phyloP scores from a whole-genome alignment of 2,113 vertebrate genomes.

The Burhinus oedicnemus region DNA sequence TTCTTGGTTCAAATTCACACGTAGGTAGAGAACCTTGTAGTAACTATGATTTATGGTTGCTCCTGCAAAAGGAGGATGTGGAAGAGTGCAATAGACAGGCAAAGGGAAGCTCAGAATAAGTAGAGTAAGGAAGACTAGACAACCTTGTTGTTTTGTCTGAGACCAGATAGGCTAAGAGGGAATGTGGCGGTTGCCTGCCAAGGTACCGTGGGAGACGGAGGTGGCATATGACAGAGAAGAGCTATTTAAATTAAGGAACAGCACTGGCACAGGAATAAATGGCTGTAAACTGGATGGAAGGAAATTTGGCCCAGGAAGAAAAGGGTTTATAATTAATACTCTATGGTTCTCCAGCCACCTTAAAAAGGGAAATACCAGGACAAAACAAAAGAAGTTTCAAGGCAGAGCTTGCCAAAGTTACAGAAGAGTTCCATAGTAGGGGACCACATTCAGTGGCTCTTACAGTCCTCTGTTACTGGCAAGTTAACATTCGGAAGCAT shows the following conservation, averaged over 20 bases:
- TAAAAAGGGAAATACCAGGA: background rate
- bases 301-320: background rate
- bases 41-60: background rate
- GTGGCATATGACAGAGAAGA: background rate
- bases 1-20: background rate
- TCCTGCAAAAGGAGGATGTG: background rate
- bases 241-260: background rate
- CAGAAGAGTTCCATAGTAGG: background rate
- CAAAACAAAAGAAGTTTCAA: background rate
- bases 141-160: background rate
- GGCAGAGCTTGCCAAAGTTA: background rate
- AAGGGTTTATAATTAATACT: background rate
- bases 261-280: background rate
- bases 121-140: background rate
- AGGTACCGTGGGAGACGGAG: background rate
- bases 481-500: background rate
- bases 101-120: background rate
- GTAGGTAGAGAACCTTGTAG: background rate
- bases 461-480: background rate
- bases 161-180: background rate
- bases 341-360: background rate
- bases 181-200: background rate
- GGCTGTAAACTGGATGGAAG: background rate
- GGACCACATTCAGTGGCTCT: background rate
- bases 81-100: background rate